Conservation (phyloP, 2,888 invertebrate species). For the Phoenoteleia sp. region DNA sequence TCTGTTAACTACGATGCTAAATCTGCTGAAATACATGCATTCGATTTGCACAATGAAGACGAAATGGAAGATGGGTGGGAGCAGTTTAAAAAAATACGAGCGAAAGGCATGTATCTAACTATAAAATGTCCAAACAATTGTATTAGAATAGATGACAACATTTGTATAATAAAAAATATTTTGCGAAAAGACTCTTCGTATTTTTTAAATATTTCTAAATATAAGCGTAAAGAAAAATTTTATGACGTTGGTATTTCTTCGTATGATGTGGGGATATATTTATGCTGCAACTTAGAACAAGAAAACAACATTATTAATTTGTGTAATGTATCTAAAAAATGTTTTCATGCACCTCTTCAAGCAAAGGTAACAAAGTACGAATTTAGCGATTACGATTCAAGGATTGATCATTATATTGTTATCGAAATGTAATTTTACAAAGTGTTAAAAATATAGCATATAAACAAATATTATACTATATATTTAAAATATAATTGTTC, state of each 20-base stretch:
- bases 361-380: too few relatives aligned
- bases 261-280: slow-evolving; percentile 21
- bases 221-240: slow-evolving; percentile 16
- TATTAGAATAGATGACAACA: slow-evolving; percentile 1
- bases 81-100: not conserved
- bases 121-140: slow-evolving; percentile 17
- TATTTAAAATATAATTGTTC: too few relatives aligned
- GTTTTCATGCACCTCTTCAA: too few relatives aligned
- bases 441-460: too few relatives aligned
- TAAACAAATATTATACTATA: too few relatives aligned
- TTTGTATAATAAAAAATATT: slow-evolving; percentile 25
- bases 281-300: slow-evolving; percentile 8
- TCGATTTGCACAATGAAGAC: not conserved
- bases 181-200: not conserved
- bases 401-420: not conserved
- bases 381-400: not conserved
- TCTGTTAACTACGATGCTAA: too few relatives aligned
- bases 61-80: not conserved
- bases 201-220: slow-evolving; percentile 9
- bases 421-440: not conserved
- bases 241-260: slow-evolving; percentile 33
- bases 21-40: not conserved
- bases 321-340: too few relatives aligned
- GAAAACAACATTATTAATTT: too few relatives aligned
- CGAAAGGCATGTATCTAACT: not conserved